Conservation (phyloP, 2,113 vertebrate species). For the Callipepla squamata region DNA sequence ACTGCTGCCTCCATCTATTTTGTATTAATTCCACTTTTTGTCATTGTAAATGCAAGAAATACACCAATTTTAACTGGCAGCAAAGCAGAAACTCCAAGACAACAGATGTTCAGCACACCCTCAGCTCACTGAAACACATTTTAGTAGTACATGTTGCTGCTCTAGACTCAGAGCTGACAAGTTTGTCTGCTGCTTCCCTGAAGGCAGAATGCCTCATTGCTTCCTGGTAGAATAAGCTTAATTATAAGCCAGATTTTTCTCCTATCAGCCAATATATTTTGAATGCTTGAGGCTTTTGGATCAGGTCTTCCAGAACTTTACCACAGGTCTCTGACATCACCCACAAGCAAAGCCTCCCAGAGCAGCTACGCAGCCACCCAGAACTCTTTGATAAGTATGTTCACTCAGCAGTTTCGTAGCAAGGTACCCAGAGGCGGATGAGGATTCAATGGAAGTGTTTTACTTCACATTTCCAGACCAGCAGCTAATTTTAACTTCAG, state of each 20-base stretch:
- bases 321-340: too few species aligned
- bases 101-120: accelerated
- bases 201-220: background rate
- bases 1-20: background rate
- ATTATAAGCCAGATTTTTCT: background rate
- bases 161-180: background rate
- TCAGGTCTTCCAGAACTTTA: background rate
- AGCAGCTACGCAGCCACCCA: background rate
- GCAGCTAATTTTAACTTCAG: background rate
- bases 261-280: background rate
- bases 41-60: background rate
- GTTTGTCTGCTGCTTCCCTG: accelerated
- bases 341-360: background rate
- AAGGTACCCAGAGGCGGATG: background rate
- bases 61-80: background rate
- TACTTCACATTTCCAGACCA: background rate
- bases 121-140: accelerated
- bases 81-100: background rate
- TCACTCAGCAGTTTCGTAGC: background rate
- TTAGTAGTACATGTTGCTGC: accelerated
- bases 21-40: background rate
- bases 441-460: background rate
- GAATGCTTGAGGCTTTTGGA: background rate
- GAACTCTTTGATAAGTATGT: accelerated
- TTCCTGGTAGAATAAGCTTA: background rate